Conservation (phyloP, 2,113 vertebrate genomes). For the Herpailurus yagouaroundi region DNA sequence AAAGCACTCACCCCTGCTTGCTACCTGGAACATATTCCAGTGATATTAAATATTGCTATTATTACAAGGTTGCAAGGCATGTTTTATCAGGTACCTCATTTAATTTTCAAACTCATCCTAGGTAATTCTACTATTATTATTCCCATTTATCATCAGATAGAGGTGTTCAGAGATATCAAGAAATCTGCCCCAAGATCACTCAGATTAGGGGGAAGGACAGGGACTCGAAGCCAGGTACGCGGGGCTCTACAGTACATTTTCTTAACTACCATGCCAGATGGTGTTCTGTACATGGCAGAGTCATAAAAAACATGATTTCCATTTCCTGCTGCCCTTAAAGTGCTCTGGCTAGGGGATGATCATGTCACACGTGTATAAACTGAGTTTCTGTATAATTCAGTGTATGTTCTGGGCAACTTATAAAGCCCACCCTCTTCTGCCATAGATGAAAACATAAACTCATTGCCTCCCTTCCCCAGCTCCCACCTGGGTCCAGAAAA, state of each 20-base stretch:
- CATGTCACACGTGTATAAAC: background rate
- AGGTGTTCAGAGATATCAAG: conserved; percentile 7
- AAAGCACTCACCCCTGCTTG: background rate
- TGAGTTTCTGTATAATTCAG: background rate
- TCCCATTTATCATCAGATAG: conserved; percentile 10
- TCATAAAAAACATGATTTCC: conserved; percentile 6
- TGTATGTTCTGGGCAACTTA: background rate
- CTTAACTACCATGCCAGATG: background rate
- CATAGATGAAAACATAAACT: conserved; percentile 2
- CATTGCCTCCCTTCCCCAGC: background rate
- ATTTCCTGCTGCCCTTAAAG: background rate
- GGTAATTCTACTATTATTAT: background rate
- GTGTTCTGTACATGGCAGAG: background rate
- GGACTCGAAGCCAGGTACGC: background rate
- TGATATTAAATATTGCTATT: conserved; percentile 23
- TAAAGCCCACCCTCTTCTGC: background rate
- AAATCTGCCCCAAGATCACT: background rate
- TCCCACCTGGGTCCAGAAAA: background rate
- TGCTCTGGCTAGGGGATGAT: background rate
- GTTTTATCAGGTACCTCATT: background rate
- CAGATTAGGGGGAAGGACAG: background rate
- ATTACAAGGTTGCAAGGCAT: background rate
- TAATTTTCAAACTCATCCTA: conserved; percentile 33
- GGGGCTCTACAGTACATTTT: background rate
- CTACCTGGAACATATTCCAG: background rate